Evolutionary conservation across 2,888 invertebrate species (phyloP).

Genomic region (Anodontia alba): DNA sequence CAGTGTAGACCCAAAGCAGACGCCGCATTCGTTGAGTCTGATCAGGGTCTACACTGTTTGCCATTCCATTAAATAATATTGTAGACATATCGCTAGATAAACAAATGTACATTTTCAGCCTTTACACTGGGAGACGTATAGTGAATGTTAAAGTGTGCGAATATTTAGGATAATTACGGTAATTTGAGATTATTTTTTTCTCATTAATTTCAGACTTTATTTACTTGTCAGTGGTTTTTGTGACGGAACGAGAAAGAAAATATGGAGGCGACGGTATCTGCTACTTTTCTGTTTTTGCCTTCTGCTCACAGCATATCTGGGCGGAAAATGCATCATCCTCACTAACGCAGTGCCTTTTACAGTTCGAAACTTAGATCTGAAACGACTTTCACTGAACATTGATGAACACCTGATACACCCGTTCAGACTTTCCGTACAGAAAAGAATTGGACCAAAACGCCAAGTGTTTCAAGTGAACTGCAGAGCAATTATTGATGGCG

Average conservation of each 20-base stretch:
- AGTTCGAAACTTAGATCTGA: background rate
- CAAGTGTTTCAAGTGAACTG: constrained; percentile 64
- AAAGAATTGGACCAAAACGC: constrained; percentile 11
- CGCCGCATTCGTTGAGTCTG: too few species aligned
- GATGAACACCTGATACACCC: background rate
- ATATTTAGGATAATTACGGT: too few species aligned
- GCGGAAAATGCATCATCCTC: constrained; percentile 1
- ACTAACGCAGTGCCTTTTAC: background rate
- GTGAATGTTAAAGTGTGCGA: too few species aligned
- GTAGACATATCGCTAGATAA: too few species aligned
- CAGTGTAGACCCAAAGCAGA: too few species aligned
- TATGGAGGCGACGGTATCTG: background rate
- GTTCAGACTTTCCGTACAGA: background rate
- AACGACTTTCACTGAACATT: background rate
- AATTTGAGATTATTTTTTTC: too few species aligned
- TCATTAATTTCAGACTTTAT: too few species aligned
- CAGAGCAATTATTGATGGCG: constrained; percentile 64
- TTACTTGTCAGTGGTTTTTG: too few species aligned
- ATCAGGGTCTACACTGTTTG: too few species aligned
- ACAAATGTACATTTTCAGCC: too few species aligned
- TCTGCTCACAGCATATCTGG: background rate
- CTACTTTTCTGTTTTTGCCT: background rate
- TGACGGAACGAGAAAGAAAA: background rate
- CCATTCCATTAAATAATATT: too few species aligned
- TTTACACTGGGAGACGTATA: too few species aligned